Evolutionary conservation across 2,888 invertebrate species (phyloP).

Genomic region (Cynaeus angustus): DNA sequence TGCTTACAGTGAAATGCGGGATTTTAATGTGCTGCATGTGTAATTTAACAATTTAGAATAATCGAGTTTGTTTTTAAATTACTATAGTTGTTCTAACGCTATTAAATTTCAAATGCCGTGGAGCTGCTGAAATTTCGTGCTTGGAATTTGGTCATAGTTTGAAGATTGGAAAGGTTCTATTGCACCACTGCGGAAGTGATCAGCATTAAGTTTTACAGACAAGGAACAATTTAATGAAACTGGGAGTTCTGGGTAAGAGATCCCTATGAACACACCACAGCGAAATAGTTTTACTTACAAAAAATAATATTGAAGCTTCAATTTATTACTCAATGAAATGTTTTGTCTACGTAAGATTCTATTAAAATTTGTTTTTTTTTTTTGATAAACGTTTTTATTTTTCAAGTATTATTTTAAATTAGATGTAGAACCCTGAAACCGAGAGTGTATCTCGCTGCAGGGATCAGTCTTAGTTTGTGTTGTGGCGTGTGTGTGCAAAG

Average conservation of each 20-base stretch:
- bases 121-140: constrained; percentile 22
- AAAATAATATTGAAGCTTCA: no score
- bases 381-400: no score
- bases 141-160: constrained; percentile 11
- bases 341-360: no score
- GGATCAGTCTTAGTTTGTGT: constrained; percentile 21
- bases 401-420: no score
- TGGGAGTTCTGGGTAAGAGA: no score
- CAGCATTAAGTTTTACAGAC: background rate
- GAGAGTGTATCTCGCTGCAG: constrained; percentile 6
- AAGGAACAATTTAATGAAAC: no score
- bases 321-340: no score
- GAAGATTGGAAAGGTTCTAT: constrained; percentile 1
- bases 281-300: no score
- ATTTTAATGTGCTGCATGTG: constrained; percentile 22
- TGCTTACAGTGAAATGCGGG: background rate
- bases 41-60: constrained; percentile 28
- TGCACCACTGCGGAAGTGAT: background rate
- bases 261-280: no score
- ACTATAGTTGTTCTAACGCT: constrained; percentile 18
- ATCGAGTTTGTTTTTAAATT: constrained; percentile 46
- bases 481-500: constrained; percentile 21
- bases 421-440: no score
- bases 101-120: constrained; percentile 22
- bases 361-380: no score